These are phyloP conservation scores for Rhimphoctona megacephalus DNA, from an alignment of 2,888 invertebrate species.

Conservation along the genomic window DNA sequence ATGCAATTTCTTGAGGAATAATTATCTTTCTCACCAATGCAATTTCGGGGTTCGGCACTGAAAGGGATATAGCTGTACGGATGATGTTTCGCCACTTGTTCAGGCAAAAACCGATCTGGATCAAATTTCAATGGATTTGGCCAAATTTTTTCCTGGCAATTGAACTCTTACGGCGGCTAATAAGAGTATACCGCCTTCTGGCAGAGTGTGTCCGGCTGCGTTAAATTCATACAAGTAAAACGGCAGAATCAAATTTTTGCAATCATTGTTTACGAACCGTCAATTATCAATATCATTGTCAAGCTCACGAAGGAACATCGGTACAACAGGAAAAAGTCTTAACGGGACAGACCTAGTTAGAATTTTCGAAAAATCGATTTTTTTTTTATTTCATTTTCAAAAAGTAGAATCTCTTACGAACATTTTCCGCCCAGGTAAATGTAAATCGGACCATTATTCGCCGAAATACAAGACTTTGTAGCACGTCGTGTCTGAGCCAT, in stretches of 20 bases:
- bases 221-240: background rate
- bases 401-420: too few relatives aligned
- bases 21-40: slow-evolving; percentile 69
- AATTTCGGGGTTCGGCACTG: slow-evolving; percentile 81
- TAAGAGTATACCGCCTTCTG: background rate
- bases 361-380: too few relatives aligned
- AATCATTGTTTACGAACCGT: slow-evolving; percentile 75
- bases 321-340: slow-evolving; percentile 87
- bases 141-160: slow-evolving; percentile 85
- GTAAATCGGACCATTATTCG: too few relatives aligned
- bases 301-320: slow-evolving; percentile 85
- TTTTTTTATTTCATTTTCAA: too few relatives aligned
- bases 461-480: too few relatives aligned
- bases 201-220: background rate
- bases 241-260: too few relatives aligned
- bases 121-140: slow-evolving; percentile 85
- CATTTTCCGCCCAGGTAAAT: too few relatives aligned
- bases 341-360: too few relatives aligned
- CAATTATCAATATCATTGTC: slow-evolving; percentile 85
- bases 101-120: slow-evolving; percentile 84
- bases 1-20: too few relatives aligned
- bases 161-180: slow-evolving; percentile 75
- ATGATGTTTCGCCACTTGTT: slow-evolving; percentile 77
- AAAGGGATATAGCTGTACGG: slow-evolving; percentile 80
- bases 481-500: too few relatives aligned